These are phyloP conservation scores for Mylabris sibirica DNA, from an alignment of 2,888 invertebrate genomes.

Conservation along the genomic window DNA sequence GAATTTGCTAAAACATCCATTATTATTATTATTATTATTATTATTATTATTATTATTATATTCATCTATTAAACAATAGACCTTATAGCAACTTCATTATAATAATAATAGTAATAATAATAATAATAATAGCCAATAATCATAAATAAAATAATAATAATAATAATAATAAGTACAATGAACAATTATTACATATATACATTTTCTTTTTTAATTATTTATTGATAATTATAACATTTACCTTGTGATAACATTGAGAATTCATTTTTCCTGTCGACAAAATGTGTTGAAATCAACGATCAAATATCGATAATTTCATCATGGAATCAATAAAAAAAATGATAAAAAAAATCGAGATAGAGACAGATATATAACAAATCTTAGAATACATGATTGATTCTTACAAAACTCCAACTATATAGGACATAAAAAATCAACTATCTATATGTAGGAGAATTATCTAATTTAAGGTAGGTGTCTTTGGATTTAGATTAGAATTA, in stretches of 20 bases:
- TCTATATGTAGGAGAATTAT: background rate
- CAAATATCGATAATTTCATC: too few species aligned
- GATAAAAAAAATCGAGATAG: background rate
- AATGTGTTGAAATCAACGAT: background rate
- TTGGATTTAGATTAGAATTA: background rate
- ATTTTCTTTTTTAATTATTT: background rate
- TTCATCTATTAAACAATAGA: background rate
- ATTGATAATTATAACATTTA: background rate
- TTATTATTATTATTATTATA: background rate
- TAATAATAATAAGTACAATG: conserved; percentile 4
- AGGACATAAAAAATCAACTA: background rate
- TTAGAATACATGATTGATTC: background rate
- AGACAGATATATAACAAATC: background rate
- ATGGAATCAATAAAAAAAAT: background rate
- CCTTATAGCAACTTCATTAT: background rate
- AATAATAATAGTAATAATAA: background rate
- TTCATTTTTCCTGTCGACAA: background rate
- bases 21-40: background rate
- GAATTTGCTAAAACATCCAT: background rate
- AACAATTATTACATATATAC: conserved; percentile 7
- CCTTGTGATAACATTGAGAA: background rate
- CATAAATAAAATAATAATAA: background rate
- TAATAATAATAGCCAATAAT: too few species aligned
- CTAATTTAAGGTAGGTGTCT: background rate
- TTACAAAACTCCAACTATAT: background rate